phyloP scores from a whole-genome alignment of 2,113 vertebrate genomes.

The Ceuthmochares aereus region DNA sequence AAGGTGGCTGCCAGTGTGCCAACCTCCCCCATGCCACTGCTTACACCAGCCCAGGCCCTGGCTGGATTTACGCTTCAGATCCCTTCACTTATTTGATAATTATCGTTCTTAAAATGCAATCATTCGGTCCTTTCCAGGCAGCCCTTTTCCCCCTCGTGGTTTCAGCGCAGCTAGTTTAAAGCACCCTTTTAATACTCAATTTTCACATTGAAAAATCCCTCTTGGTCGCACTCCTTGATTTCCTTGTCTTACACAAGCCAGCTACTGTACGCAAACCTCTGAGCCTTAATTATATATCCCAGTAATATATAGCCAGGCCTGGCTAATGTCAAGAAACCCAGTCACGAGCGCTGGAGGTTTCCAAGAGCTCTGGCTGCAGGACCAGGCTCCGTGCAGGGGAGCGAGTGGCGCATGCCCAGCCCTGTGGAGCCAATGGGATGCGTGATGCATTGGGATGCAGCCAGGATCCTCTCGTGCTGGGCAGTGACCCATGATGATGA shows the following conservation, averaged over 20 bases:
- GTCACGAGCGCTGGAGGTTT: neutral
- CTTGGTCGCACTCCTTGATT: constrained; percentile 10
- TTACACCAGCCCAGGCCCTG: neutral
- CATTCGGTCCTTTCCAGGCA: neutral
- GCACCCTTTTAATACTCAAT: constrained; percentile 9
- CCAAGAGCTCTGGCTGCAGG: neutral
- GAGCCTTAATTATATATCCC: constrained; percentile 43
- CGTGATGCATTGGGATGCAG: rapidly evolving
- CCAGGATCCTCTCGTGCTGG: neutral
- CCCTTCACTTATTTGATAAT: neutral
- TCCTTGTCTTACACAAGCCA: constrained; percentile 36
- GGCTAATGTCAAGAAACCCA: constrained; percentile 50
- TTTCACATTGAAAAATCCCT: constrained; percentile 48
- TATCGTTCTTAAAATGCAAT: neutral
- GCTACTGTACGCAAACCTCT: constrained; percentile 50
- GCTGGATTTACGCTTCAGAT: neutral
- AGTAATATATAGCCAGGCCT: constrained; percentile 33
- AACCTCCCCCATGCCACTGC: neutral
- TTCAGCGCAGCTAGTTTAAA: neutral
- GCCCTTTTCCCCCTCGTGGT: neutral
- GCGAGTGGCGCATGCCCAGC: rapidly evolving
- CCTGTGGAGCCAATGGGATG: neutral
- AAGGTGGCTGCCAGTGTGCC: neutral
- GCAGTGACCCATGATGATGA: neutral
- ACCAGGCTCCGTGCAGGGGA: neutral